Conservation (phyloP, 92 coral and sea anemone genomes). For the Porites lobata region DNA sequence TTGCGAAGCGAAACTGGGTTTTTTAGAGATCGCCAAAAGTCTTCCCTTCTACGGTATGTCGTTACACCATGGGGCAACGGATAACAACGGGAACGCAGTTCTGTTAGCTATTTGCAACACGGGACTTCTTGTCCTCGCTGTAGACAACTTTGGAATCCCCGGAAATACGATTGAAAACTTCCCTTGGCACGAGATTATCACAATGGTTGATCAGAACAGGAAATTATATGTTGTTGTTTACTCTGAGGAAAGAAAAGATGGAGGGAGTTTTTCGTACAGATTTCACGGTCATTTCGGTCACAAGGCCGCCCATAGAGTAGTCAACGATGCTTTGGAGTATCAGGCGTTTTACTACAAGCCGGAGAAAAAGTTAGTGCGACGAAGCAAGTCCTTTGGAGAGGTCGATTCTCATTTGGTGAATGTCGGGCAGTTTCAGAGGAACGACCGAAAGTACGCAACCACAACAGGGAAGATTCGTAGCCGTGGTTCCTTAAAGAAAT, state of each 20-base stretch:
- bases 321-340: slow-evolving; percentile 68
- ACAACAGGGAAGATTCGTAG: slow-evolving; percentile 42
- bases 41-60: slow-evolving; percentile 83
- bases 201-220: slow-evolving; percentile 83
- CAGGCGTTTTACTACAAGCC: slow-evolving; percentile 79
- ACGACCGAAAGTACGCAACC: slow-evolving; percentile 75
- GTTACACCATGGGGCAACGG: slow-evolving; percentile 85
- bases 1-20: slow-evolving; percentile 79
- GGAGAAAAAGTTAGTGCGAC: slow-evolving; percentile 76
- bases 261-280: slow-evolving; percentile 81
- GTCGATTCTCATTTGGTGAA: slow-evolving; percentile 64
- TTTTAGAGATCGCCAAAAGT: slow-evolving; percentile 75
- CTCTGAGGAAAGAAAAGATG: slow-evolving; percentile 80
- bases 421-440: slow-evolving; percentile 40
- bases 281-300: slow-evolving; percentile 95
- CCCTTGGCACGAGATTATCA: slow-evolving; percentile 86
- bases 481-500: slow-evolving; percentile 69
- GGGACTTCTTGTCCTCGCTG: slow-evolving; percentile 82
- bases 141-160: slow-evolving; percentile 64
- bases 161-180: slow-evolving; percentile 69
- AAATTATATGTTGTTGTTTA: slow-evolving; percentile 85
- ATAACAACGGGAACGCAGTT: slow-evolving; percentile 72
- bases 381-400: slow-evolving; percentile 90
- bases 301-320: slow-evolving; percentile 87
- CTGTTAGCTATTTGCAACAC: slow-evolving; percentile 71